Percentiles rank a stretch among this genome's conserved stretches.
These are phyloP conservation scores for Sericinus montela DNA, from an alignment of 2,888 invertebrate genomes.

Conservation along the genomic window DNA sequence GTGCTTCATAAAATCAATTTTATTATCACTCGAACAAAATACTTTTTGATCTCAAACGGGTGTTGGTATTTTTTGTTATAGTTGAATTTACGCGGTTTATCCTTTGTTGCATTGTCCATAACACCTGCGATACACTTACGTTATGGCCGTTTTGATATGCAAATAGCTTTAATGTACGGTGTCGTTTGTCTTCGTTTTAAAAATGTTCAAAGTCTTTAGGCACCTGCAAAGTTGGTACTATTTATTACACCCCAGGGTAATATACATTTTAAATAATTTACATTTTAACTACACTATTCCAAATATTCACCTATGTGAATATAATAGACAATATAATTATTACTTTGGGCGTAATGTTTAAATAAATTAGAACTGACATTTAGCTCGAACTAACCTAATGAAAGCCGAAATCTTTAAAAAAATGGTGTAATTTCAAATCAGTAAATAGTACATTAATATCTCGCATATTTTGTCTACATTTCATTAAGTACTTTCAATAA, in stretches of 20 bases:
- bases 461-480: too few relatives aligned
- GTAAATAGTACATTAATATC: too few relatives aligned
- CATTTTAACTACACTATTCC: too few relatives aligned
- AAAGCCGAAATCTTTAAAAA: too few relatives aligned
- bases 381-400: too few relatives aligned
- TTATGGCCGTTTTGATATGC: constrained; percentile 38
- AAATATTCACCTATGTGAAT: too few relatives aligned
- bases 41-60: constrained; percentile 34
- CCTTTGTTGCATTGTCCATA: constrained; percentile 22
- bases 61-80: constrained; percentile 25
- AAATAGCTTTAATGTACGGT: constrained; percentile 31
- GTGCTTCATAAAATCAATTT: constrained; percentile 40
- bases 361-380: too few relatives aligned
- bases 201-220: not conserved
- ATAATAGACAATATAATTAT: too few relatives aligned
- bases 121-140: constrained; percentile 37
- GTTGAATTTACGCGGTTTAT: not conserved
- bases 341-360: too few relatives aligned
- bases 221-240: not conserved
- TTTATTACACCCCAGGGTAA: not conserved
- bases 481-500: too few relatives aligned
- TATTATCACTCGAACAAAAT: constrained; percentile 31
- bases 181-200: constrained; percentile 24
- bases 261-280: not conserved
- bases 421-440: too few relatives aligned